Conservation (phyloP, 2,888 invertebrate genomes). For the Harpagoxenus sublaevis region DNA sequence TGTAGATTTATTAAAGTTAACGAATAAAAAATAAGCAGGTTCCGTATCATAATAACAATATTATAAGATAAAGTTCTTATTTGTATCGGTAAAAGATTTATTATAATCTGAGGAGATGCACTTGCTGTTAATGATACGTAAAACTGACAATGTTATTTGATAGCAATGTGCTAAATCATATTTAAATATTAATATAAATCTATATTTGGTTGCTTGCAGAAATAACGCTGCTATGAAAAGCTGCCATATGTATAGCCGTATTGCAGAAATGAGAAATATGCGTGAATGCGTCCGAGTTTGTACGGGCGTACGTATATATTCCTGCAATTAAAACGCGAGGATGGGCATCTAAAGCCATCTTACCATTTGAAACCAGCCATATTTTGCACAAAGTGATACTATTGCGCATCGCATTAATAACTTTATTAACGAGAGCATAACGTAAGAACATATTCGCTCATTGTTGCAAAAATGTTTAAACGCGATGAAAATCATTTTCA, state of each 20-base stretch:
- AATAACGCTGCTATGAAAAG: slow-evolving; percentile 17
- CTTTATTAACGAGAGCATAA: slow-evolving; percentile 51
- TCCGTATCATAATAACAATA: no score
- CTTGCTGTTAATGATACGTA: not conserved
- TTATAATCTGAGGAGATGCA: not conserved
- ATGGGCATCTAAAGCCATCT: slow-evolving; percentile 41
- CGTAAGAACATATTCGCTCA: slow-evolving; percentile 40
- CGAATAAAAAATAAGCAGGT: not conserved
- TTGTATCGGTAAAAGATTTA: not conserved
- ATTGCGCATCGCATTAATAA: slow-evolving; percentile 52
- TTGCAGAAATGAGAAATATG: slow-evolving; percentile 38
- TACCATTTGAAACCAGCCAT: slow-evolving; percentile 34
- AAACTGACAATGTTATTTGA: not conserved
- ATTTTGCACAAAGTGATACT: slow-evolving; percentile 38
- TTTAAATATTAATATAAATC: slow-evolving; percentile 36
- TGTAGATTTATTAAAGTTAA: slow-evolving; percentile 32
- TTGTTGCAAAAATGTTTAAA: slow-evolving; percentile 51
- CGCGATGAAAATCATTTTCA: slow-evolving; percentile 49
- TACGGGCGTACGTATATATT: not conserved
- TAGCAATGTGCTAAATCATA: not conserved
- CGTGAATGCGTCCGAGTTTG: slow-evolving; percentile 13
- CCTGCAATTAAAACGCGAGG: slow-evolving; percentile 35
- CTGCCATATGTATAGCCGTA: slow-evolving; percentile 2
- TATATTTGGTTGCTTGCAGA: not conserved
- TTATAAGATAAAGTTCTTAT: not conserved